A percentile compares a stretch with the other conserved stretches of the same genome.
These are phyloP conservation scores for Perca fluviatilis DNA, from an alignment of 2,113 vertebrate genomes.

Conservation along the genomic window DNA sequence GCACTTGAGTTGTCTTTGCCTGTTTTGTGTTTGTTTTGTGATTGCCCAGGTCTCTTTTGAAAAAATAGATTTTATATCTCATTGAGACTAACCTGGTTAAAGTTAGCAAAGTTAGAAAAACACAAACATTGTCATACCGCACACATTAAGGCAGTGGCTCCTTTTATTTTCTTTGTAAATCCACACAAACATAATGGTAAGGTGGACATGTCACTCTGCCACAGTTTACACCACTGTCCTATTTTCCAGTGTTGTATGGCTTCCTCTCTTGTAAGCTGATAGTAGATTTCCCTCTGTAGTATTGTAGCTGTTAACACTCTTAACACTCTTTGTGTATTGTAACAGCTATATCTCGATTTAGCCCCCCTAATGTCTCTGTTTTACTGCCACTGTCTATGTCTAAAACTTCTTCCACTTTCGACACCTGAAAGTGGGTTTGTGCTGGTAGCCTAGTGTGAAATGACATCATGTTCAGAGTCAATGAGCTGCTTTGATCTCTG, in stretches of 20 bases:
- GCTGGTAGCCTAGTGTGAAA: conserved; percentile 45
- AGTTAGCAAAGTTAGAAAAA: neutral
- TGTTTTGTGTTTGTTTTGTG: too few species aligned
- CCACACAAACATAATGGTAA: neutral
- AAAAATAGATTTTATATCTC: too few species aligned
- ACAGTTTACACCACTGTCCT: neutral
- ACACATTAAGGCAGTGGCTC: neutral
- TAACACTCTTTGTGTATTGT: neutral
- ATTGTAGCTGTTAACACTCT: neutral
- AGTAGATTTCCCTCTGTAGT: neutral
- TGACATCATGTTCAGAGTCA: conserved; percentile 44
- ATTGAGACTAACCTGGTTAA: too few species aligned
- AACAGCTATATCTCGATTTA: conserved; percentile 4
- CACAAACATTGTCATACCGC: neutral
- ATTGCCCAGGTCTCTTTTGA: too few species aligned
- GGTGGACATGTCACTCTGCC: neutral
- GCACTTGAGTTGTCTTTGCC: too few species aligned
- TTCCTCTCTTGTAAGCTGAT: neutral
- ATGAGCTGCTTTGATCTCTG: conserved; percentile 45
- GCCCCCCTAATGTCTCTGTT: neutral
- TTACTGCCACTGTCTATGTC: conserved; percentile 1
- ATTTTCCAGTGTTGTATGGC: neutral
- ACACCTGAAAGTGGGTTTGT: conserved; percentile 21
- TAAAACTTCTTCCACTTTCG: neutral
- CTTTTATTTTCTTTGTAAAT: neutral